Evolutionary conservation across 2,888 invertebrate genomes (phyloP), one percentile per base, ranked within the genome.

Genomic region (Brenthis daphne): DNA sequence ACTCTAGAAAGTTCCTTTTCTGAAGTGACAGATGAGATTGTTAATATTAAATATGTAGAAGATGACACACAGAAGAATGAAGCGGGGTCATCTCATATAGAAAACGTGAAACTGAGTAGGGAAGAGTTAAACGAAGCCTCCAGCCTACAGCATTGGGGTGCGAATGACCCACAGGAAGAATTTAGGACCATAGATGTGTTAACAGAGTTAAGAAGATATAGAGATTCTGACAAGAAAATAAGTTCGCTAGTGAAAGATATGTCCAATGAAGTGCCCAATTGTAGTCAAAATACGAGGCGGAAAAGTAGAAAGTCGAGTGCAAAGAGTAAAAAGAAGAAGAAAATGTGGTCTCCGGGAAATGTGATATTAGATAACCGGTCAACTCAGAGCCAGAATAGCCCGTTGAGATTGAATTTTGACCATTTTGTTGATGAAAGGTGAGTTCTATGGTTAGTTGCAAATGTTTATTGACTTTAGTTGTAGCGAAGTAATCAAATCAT

Each of bases 381-480:
- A 24, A 75, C 80, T 24, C 85, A 85, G 69, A 83, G 74, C 51
- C 88, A 85, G 73, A 87, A 77, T 43, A 82, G 77, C 72, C 87
- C 91, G 5, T 76, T 93, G 72, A 86, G 85, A 73, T 77, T 93
- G 76, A 90, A 93, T 79, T 83, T 93, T 81, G 93, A 93, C 71
- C 92, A 89, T 79, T 87, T 89, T 76, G 91, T 93, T 68, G 92
- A 93, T 75, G 90, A 90, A 66, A 86, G 90, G 93, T 93, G 63
- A 85, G 83, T 76, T 53, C 29, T 29, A n/a, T 20, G 29, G 20
- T 14, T 8, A n/a, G n/a, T 33, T 29, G 29, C 12, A 12, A 24
- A 8, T 14, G n/a, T 56, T 56, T n/a, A 29, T 37, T 56, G 4
- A 29, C 4, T 29, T 29, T 29, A 29, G 4, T 24, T 24, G 24